Base-by-base conservation (phyloP, 1,140 invertebrate genomes). In the Ectropis grisescens region DNA sequence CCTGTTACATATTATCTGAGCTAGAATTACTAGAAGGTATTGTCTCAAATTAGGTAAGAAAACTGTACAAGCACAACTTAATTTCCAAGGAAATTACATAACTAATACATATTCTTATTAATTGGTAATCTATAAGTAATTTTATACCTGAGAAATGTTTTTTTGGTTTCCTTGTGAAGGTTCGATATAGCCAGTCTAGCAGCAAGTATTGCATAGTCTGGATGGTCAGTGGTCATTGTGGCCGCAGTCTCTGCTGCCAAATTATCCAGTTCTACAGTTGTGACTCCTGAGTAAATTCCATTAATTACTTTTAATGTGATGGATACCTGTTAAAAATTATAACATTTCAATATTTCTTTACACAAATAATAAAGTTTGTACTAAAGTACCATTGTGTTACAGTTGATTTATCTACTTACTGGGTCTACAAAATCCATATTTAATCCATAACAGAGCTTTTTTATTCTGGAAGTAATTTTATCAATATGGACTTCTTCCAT, bases 341-440 rank as follows among this genome's bases (percentile, higher is more conserved):
- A n/a, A n/a, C n/a, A n/a, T n/a, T n/a, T n/a, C n/a, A n/a, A n/a
- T n/a, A n/a, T n/a, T n/a, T n/a, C n/a, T n/a, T n/a, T n/a, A n/a
- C n/a, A n/a, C n/a, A n/a, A n/a, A n/a, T n/a, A n/a, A n/a, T n/a
- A n/a, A n/a, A n/a, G n/a, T n/a, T n/a, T n/a, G n/a, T n/a, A n/a
- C n/a, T n/a, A n/a, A n/a, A n/a, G n/a, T n/a, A n/a, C n/a, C n/a
- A n/a, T n/a, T n/a, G n/a, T n/a, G n/a, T n/a, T n/a, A n/a, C n/a
- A n/a, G n/a, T n/a, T n/a, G n/a, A n/a, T n/a, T n/a, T n/a, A n/a
- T n/a, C 27, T 16, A 70, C 72, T 89, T 87, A 97, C 95, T 12
- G 97, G 96, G 79, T 98, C 95, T 24, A 99, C 90, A 86, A 93
- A 98, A 37, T 98, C 95, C 88, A 92, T 93, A 71, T 98, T 95